These are phyloP conservation scores for Sphaerophoria taeniata DNA, from an alignment of 2,888 invertebrate genomes.

Conservation along the genomic window DNA sequence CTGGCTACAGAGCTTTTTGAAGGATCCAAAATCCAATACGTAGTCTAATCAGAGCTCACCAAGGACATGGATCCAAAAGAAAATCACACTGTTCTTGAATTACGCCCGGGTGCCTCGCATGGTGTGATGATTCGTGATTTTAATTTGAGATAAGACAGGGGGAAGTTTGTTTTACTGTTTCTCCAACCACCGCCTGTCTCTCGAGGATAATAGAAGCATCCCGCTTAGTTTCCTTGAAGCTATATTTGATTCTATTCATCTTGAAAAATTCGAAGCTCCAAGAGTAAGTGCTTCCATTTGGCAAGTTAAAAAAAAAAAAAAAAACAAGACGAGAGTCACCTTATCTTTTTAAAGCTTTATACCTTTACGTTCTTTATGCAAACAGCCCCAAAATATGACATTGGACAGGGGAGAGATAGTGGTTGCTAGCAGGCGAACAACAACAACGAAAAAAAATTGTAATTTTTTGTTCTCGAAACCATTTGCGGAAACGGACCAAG, in stretches of 20 bases:
- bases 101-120: constrained; percentile 55
- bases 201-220: background rate
- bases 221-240: constrained; percentile 19
- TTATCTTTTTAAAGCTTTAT: constrained; percentile 46
- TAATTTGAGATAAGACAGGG: constrained; percentile 68
- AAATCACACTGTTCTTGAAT: constrained; percentile 32
- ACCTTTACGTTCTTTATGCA: constrained; percentile 25
- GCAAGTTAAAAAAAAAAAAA: too few species aligned
- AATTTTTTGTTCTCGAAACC: background rate
- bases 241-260: constrained; percentile 43
- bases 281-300: constrained; percentile 25
- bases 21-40: constrained; percentile 48
- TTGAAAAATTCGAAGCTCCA: constrained; percentile 24
- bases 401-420: constrained; percentile 53
- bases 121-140: constrained; percentile 74
- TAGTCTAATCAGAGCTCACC: constrained; percentile 60
- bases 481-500: constrained; percentile 23
- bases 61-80: constrained; percentile 56
- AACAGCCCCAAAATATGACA: constrained; percentile 42
- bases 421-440: constrained; percentile 44
- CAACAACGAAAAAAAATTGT: background rate
- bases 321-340: constrained; percentile 20
- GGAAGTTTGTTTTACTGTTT: constrained; percentile 32
- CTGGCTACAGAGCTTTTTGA: background rate
- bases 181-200: background rate